Evolutionary conservation across 2,888 invertebrate species (phyloP).

Genomic region (Dione juno): DNA sequence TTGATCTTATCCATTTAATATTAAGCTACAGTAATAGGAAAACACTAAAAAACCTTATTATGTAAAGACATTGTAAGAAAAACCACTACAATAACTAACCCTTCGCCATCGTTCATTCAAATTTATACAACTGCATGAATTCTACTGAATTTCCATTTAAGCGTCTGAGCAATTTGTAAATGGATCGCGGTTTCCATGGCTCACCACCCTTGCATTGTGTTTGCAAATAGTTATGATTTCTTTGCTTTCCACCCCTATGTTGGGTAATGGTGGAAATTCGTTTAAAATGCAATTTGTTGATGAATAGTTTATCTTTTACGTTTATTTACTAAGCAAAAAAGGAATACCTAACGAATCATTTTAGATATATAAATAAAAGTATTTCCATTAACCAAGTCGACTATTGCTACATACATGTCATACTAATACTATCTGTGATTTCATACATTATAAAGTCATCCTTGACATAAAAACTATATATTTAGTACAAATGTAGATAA

Average conservation of each 20-base stretch:
- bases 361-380: neutral
- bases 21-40: no score
- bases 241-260: conserved; percentile 47
- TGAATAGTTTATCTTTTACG: conserved; percentile 23
- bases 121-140: conserved; percentile 71
- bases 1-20: no score
- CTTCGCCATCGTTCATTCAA: conserved; percentile 63
- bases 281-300: conserved; percentile 26
- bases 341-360: neutral
- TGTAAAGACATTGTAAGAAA: neutral
- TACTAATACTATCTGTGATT: neutral
- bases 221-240: conserved; percentile 47
- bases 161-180: conserved; percentile 74
- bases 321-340: conserved; percentile 7
- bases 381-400: neutral
- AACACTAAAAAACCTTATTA: neutral
- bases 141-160: conserved; percentile 62
- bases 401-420: neutral
- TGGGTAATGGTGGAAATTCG: conserved; percentile 43
- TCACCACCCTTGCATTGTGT: conserved; percentile 46
- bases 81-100: conserved; percentile 16
- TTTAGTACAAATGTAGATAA: conserved; percentile 8
- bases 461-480: conserved; percentile 22
- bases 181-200: conserved; percentile 62
- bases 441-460: conserved; percentile 1